Base-by-base conservation (phyloP, 2,113 vertebrate species). In the Nothocercus julius region DNA sequence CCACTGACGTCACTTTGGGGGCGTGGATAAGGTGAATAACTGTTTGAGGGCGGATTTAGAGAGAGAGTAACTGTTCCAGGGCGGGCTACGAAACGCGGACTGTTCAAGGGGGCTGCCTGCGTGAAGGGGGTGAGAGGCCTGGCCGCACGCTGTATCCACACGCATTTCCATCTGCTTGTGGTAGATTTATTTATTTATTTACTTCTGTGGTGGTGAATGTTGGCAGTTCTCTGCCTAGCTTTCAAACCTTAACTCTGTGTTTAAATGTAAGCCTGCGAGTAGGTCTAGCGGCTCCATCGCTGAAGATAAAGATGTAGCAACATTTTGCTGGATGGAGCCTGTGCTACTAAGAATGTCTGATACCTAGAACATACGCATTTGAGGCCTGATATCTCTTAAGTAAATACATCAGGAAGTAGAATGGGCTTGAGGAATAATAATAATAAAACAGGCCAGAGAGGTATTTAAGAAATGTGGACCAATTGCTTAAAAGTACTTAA, bases 1-100 rank as follows among this genome's bases (percentile, higher is more conserved):
- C 96, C 96, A 97, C 89, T 96, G 96, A 96, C 96, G 95, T 96
- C 96, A 95, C 95, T 95, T 96, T 95, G 88, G 95, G 96, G 96
- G 94, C 95, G 93, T 97, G 95, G 95, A 95, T 96, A 96, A 95
- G 93, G 93, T 97, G 97, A 85, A 86, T 93, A 93, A 93, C 89
- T 92, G 87, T 91, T 85, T 92, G 89, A 84, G 92, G 90, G 93
- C 0, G 79, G 90, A 95, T 93, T 96, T 95, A 96, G 87, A 95
- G 84, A 96, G 96, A 95, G 49, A 93, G 58, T 96, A 95, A 97
- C 95, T 96, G 96, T 97, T 96, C 96, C 94, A 93, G 82, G 61
- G 91, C 87, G 96, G 90, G 78, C 58, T 89, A 70, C 95, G 76
- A 89, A 89, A 96, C 82, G 49, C 82, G 7, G 42, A 56, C 78